Base-by-base conservation (phyloP, 2,113 vertebrate species). In the Heteronetta atricapilla region DNA sequence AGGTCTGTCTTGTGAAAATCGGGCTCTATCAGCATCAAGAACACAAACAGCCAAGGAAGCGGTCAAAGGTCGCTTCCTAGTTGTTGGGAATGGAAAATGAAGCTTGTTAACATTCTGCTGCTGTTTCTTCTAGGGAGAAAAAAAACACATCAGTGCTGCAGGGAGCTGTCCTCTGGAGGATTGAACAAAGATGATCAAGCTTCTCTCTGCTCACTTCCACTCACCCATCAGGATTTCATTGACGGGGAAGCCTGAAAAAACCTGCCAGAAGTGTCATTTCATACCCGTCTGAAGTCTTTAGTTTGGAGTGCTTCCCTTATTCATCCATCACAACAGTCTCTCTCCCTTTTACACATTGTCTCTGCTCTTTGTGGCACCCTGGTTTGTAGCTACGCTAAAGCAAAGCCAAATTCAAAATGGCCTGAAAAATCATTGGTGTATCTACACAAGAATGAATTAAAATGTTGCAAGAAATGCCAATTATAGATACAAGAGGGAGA, bases 21-120 rank as follows among this genome's bases (percentile, higher is more conserved):
- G 74, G 82, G 87, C 91, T 74, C 55, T 78, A 96, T 95, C 89
- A 95, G 77, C 91, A 95, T 92, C 81, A 95, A 92, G 92, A 87
- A 94, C 92, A 97, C 83, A 96, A 97, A 88, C 83, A 94, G 74
- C 66, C 79, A 64, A 88, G 91, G 85, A 90, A 96, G 50, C 0
- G 26, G 91, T 78, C 91, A 96, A 86, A 96, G 93, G 87, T 94
- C 72, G 0, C 82, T 94, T 78, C 85, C 75, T 89, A 16, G 20
- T 77, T 89, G 88, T 85, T 96, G 82, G 69, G 83, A 94, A 92
- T 1, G 13, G 93, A 96, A 97, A 97, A 97, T 90, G 70, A 96
- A 96, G 82, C 95, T 96, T 96, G 95, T 97, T 97, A 96, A 95
- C 95, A 96, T 96, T 96, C 94, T 95, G 94, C 88, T 86, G 80